These are phyloP conservation scores for Ephydatia muelleri DNA, from an alignment of 37 sponge, comb jelly and placozoan species.

Conservation along the genomic window DNA sequence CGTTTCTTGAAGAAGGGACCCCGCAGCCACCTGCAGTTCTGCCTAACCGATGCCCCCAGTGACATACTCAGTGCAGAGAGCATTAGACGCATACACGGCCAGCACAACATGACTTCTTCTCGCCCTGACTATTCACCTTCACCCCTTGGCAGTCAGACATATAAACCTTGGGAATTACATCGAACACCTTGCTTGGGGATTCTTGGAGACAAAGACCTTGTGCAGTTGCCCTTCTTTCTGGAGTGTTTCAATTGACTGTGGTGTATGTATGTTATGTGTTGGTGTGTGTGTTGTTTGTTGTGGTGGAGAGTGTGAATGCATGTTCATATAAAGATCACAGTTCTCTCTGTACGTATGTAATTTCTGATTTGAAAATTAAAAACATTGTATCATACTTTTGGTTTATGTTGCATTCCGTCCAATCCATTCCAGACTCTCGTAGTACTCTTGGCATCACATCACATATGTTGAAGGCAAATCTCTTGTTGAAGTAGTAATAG, in stretches of 20 bases:
- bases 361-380: neutral
- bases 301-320: neutral
- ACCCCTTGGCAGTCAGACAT: conserved; percentile 5
- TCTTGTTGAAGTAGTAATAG: conserved; percentile 89
- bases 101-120: neutral
- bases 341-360: neutral
- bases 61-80: neutral
- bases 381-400: neutral
- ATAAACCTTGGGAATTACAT: conserved; percentile 71
- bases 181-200: conserved; percentile 50
- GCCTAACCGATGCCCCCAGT: neutral
- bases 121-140: conserved; percentile 14
- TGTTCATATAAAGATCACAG: neutral
- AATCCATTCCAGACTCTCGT: conserved; percentile 24
- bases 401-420: neutral
- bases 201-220: conserved; percentile 12
- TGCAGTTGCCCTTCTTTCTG: conserved; percentile 15
- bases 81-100: conserved; percentile 13
- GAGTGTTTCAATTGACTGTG: too few species aligned
- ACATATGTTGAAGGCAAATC: conserved; percentile 71
- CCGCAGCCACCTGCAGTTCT: conserved; percentile 8
- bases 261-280: too few species aligned
- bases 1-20: neutral
- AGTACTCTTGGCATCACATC: conserved; percentile 60
- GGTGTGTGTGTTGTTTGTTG: neutral